Conservation (phyloP, 64 coral and sea anemone species). For the Montipora sp. region DNA sequence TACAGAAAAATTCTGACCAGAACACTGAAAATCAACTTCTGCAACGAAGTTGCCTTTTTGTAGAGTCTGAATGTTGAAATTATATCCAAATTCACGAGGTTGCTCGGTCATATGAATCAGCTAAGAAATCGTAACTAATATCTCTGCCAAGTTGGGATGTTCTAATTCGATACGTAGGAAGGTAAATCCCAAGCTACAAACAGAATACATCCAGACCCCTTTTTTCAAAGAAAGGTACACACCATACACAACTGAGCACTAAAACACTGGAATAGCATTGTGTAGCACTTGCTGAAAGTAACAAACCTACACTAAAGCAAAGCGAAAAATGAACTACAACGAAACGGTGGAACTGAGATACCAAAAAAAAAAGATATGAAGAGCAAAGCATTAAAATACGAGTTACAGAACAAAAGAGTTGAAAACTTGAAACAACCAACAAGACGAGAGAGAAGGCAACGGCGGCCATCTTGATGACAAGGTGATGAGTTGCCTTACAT, state of each 20-base stretch:
- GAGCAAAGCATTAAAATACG: not conserved
- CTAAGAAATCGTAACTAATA: not conserved
- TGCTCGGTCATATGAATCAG: not conserved
- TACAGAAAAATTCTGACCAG: not conserved
- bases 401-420: not conserved
- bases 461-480: not conserved
- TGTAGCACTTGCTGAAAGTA: not conserved
- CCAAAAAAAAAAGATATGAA: not conserved
- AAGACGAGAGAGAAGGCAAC: not conserved
- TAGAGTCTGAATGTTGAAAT: not conserved
- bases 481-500: constrained; percentile 15
- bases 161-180: not conserved
- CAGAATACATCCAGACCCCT: not conserved
- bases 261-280: not conserved
- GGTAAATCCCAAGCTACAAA: not conserved
- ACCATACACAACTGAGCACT: not conserved
- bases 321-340: not conserved
- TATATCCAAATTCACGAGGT: too few relatives aligned
- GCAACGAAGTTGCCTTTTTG: constrained; percentile 3
- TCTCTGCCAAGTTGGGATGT: too few relatives aligned
- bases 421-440: not conserved
- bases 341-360: not conserved
- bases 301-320: constrained; percentile 6
- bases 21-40: not conserved
- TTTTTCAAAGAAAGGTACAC: not conserved